Evolutionary conservation across 2,888 invertebrate genomes (phyloP).

Genomic region (Gnatocerus cornutus): DNA sequence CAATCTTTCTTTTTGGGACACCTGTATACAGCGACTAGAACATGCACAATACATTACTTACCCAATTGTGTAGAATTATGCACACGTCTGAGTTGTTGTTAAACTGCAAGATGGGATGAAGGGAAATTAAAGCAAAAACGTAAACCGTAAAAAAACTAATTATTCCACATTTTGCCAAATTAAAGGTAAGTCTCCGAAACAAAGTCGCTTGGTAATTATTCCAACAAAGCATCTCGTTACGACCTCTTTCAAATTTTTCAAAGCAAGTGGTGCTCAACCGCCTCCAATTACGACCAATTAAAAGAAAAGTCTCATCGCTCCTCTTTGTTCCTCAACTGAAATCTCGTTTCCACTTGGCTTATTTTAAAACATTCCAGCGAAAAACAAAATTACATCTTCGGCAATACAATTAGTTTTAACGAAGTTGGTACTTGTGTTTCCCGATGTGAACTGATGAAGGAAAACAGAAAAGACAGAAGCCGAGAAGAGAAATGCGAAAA

Average conservation of each 20-base stretch:
- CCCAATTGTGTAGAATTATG: too few species aligned
- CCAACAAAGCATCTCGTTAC: too few species aligned
- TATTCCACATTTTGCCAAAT: too few species aligned
- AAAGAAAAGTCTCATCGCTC: constrained; percentile 1
- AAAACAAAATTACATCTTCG: constrained; percentile 39
- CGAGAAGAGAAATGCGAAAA: constrained; percentile 66
- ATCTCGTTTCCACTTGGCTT: constrained; percentile 16
- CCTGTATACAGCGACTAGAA: too few species aligned
- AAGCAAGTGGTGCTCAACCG: constrained; percentile 10
- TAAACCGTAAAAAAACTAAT: too few species aligned
- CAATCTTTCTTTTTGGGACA: not conserved
- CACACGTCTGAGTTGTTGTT: too few species aligned
- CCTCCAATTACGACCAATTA: constrained; percentile 15
- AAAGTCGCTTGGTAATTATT: too few species aligned
- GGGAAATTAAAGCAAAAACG: too few species aligned
- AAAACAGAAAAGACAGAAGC: constrained; percentile 57
- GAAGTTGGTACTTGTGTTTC: constrained; percentile 64
- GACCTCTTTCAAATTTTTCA: not conserved
- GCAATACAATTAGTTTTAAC: constrained; percentile 64
- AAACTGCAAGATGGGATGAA: too few species aligned
- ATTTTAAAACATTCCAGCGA: constrained; percentile 25
- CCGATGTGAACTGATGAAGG: constrained; percentile 62
- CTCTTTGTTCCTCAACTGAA: constrained; percentile 11
- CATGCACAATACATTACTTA: too few species aligned
- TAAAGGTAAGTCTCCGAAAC: too few species aligned